Conservation (phyloP, 2,113 vertebrate species). For the Tupaia chinensis region DNA sequence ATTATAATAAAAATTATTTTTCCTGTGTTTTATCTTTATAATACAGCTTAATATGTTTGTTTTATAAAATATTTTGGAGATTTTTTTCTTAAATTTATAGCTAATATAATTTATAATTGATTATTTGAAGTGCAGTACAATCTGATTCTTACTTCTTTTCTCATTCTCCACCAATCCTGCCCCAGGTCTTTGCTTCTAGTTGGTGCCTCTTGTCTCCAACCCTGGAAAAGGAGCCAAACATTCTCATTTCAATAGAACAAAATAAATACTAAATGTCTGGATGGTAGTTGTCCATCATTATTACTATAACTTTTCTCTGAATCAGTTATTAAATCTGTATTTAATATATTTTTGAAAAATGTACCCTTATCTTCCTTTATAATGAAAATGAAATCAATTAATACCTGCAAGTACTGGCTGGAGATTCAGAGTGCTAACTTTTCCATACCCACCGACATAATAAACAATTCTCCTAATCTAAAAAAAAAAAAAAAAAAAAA, state of each 20-base stretch:
- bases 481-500: background rate
- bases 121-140: background rate
- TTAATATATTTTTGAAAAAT: background rate
- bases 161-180: background rate
- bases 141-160: background rate
- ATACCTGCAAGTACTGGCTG: background rate
- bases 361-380: background rate
- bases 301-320: background rate
- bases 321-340: background rate
- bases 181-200: background rate
- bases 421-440: too few species aligned
- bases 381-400: constrained; percentile 1
- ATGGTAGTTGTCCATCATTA: background rate
- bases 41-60: constrained; percentile 34
- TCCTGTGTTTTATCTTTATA: constrained; percentile 38
- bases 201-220: background rate
- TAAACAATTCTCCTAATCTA: too few species aligned
- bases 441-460: too few species aligned
- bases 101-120: background rate
- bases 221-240: background rate
- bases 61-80: background rate
- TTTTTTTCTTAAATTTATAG: background rate
- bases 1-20: background rate
- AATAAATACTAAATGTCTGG: background rate
- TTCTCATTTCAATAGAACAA: constrained; percentile 15